Evolutionary conservation across 2,113 vertebrate species (phyloP).

Genomic region (Stegostoma tigrinum): DNA sequence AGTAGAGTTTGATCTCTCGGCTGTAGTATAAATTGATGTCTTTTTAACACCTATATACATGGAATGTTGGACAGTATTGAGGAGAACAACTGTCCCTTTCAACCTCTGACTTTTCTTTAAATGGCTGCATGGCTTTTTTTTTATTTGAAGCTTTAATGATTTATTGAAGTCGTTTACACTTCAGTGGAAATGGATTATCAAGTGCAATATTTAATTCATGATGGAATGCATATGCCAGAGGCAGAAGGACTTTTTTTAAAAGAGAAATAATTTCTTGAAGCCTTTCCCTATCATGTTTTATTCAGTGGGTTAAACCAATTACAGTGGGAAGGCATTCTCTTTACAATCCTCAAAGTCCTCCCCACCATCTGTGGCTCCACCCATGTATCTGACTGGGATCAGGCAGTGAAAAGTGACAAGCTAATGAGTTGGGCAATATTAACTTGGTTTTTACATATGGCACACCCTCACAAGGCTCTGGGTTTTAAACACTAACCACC

Average conservation of each 20-base stretch:
- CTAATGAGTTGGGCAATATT: background rate
- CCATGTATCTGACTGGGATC: background rate
- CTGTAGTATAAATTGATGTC: background rate
- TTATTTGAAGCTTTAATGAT: slow-evolving; percentile 54
- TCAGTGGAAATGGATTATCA: slow-evolving; percentile 54
- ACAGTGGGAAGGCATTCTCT: slow-evolving; percentile 39
- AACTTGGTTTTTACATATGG: background rate
- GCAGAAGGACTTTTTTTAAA: slow-evolving; percentile 40
- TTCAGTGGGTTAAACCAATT: slow-evolving; percentile 56
- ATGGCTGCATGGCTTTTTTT: slow-evolving; percentile 41
- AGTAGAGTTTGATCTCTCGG: background rate
- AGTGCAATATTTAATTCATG: slow-evolving; percentile 64
- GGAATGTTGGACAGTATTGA: slow-evolving; percentile 43
- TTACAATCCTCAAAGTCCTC: background rate
- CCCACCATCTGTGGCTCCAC: too few species aligned
- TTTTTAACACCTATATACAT: slow-evolving; percentile 42
- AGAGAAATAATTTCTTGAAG: slow-evolving; percentile 52
- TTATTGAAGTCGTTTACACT: slow-evolving; percentile 55
- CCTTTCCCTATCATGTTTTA: slow-evolving; percentile 58
- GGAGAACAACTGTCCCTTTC: slow-evolving; percentile 47
- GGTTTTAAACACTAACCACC: background rate
- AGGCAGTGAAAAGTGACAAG: background rate
- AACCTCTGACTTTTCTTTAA: slow-evolving; percentile 41
- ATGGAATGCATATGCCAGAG: slow-evolving; percentile 55
- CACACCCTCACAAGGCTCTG: background rate